Conservation (phyloP, 1,140 invertebrate species). For the Pseudomyrmex gracilis region DNA sequence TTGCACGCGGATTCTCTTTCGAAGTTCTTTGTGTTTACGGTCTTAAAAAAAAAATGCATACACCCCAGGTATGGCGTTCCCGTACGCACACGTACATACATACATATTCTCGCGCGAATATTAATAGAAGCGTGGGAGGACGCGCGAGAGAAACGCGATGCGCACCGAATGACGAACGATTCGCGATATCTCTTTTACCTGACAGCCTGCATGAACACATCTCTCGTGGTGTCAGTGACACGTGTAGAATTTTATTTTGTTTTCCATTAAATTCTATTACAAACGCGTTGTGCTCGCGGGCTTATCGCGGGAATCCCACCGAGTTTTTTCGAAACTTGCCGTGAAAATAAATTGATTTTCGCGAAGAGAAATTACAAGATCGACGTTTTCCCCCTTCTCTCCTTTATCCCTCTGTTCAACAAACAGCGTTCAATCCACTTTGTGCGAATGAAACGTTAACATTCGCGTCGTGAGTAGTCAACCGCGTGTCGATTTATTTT, state of each 20-base stretch:
- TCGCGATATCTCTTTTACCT: conserved; percentile 57
- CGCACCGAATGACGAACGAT: conserved; percentile 63
- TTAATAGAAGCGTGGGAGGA: conserved; percentile 73
- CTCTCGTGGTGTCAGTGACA: conserved; percentile 22
- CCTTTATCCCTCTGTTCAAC: too few relatives aligned
- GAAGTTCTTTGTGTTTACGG: conserved; percentile 16
- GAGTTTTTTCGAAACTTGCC: not conserved
- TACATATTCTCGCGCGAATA: conserved; percentile 31
- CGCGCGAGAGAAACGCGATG: conserved; percentile 57
- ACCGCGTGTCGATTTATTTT: not conserved
- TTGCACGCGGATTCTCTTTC: too few relatives aligned
- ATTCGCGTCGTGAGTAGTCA: not conserved
- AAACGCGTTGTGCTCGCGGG: conserved; percentile 31
- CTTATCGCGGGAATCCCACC: conserved; percentile 38
- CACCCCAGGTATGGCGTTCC: not conserved
- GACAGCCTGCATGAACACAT: conserved; percentile 37
- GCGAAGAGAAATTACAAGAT: not conserved
- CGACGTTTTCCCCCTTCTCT: not conserved
- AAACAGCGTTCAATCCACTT: conserved; percentile 1
- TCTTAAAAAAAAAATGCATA: conserved; percentile 17
- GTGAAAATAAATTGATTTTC: conserved; percentile 1
- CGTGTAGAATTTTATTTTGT: conserved; percentile 8
- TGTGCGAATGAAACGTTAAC: not conserved
- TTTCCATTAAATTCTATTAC: conserved; percentile 12
- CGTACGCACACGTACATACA: not conserved